Percentiles rank a stretch among this genome's conserved stretches.
phyloP scores from a whole-genome alignment of 2,888 invertebrate species.

The Pegoplata infirma region DNA sequence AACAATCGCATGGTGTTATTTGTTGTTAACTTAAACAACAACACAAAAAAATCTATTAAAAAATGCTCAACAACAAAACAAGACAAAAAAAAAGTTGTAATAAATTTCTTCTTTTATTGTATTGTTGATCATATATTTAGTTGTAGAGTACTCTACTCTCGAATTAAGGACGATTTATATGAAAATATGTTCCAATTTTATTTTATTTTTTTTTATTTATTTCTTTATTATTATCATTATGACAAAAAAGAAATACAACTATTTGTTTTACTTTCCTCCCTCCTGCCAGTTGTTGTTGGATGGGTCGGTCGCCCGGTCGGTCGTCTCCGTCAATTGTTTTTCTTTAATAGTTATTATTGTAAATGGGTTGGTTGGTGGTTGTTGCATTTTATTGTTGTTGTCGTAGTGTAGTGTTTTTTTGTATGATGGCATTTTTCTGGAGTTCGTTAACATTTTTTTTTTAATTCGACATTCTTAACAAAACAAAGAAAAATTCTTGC shows the following conservation, averaged over 20 bases:
- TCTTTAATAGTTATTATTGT: slow-evolving; percentile 20
- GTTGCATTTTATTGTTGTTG: slow-evolving; percentile 12
- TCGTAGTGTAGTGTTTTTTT: slow-evolving; percentile 2
- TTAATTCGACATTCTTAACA: slow-evolving; percentile 20
- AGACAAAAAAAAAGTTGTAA: slow-evolving; percentile 22
- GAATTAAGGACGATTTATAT: slow-evolving; percentile 51
- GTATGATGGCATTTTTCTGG: slow-evolving; percentile 28
- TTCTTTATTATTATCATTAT: slow-evolving; percentile 8
- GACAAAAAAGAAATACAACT: slow-evolving; percentile 21
- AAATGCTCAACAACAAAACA: background rate
- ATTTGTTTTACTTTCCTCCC: background rate
- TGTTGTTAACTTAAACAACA: no score
- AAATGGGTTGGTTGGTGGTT: slow-evolving; percentile 4
- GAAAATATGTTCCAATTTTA: slow-evolving; percentile 44
- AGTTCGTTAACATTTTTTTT: slow-evolving; percentile 49
- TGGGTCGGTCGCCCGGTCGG: background rate
- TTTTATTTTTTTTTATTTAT: no score
- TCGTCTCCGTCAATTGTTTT: background rate
- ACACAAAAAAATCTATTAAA: slow-evolving; percentile 13
- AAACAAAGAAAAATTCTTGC: slow-evolving; percentile 30
- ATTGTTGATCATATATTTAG: slow-evolving; percentile 37
- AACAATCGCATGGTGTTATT: slow-evolving; percentile 34
- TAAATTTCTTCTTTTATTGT: slow-evolving; percentile 44
- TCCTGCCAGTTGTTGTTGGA: background rate
- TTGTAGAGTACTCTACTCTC: slow-evolving; percentile 14